These are phyloP conservation scores for Perca fluviatilis DNA, from an alignment of 2,113 vertebrate species.

Conservation along the genomic window DNA sequence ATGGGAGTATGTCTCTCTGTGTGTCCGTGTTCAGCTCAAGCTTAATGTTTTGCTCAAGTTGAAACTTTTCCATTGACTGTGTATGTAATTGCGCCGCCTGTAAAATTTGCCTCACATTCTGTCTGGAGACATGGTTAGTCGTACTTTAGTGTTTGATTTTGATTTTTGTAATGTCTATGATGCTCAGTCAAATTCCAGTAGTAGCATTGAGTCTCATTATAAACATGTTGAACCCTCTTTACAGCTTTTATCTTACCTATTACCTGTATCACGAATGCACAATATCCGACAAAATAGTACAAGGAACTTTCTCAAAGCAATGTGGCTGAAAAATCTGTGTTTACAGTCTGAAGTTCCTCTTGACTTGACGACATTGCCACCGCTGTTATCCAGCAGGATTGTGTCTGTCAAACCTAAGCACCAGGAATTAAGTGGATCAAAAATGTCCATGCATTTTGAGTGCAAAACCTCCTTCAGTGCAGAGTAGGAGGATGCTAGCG, in stretches of 20 bases:
- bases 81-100: too few relatives aligned
- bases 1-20: not conserved
- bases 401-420: slow-evolving; percentile 23
- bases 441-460: slow-evolving; percentile 1
- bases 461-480: not conserved
- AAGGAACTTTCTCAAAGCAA: not conserved
- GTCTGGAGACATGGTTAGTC: not conserved
- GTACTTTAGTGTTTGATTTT: not conserved
- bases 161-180: not conserved
- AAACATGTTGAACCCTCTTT: not conserved
- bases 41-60: not conserved
- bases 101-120: not conserved
- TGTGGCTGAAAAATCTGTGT: slow-evolving; percentile 13
- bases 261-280: not conserved
- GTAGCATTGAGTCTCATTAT: not conserved
- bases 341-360: not conserved
- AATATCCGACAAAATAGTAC: not conserved
- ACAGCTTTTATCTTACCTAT: not conserved
- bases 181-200: not conserved
- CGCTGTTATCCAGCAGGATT: slow-evolving; percentile 14
- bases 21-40: not conserved
- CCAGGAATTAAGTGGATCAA: slow-evolving; percentile 24
- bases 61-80: not conserved
- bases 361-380: slow-evolving; percentile 33
- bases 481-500: not conserved